A percentile compares a stretch with the other conserved stretches of the same genome.
phyloP scores from a whole-genome alignment of 2,888 invertebrate species.

The Callyntrura guangdongensis region DNA sequence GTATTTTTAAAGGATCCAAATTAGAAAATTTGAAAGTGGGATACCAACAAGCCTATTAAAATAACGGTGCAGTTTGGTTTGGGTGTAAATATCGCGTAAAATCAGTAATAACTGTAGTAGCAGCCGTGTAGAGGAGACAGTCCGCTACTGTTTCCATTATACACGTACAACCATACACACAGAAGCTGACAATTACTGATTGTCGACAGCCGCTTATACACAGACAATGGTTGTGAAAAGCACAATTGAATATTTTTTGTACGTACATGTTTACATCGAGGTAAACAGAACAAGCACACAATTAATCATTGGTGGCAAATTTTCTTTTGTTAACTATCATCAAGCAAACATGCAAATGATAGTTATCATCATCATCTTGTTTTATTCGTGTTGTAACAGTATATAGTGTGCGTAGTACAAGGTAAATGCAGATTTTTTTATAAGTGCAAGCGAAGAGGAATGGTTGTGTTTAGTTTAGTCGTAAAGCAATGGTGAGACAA shows the following conservation, averaged over 20 bases:
- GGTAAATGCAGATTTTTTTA: neutral
- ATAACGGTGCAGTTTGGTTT: too few relatives aligned
- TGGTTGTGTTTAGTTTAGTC: neutral
- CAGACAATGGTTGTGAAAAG: conserved; percentile 21
- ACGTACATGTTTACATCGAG: conserved; percentile 48
- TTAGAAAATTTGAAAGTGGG: too few relatives aligned
- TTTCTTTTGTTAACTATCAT: conserved; percentile 53
- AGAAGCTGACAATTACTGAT: conserved; percentile 51
- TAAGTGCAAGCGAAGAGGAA: neutral
- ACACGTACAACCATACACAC: neutral
- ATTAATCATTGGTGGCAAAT: conserved; percentile 44
- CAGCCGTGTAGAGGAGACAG: neutral
- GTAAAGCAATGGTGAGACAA: neutral
- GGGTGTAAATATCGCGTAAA: too few relatives aligned
- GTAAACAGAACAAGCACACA: conserved; percentile 38
- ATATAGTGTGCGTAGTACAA: neutral
- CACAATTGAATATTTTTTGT: conserved; percentile 40
- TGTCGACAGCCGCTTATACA: conserved; percentile 56
- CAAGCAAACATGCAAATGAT: conserved; percentile 55
- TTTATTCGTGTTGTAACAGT: neutral
- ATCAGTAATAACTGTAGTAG: neutral
- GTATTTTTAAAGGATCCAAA: too few relatives aligned
- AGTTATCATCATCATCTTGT: neutral
- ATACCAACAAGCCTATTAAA: too few relatives aligned
- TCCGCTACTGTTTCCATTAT: too few relatives aligned